Conservation (phyloP, 1,140 invertebrate genomes). For the Colletes gigas region DNA sequence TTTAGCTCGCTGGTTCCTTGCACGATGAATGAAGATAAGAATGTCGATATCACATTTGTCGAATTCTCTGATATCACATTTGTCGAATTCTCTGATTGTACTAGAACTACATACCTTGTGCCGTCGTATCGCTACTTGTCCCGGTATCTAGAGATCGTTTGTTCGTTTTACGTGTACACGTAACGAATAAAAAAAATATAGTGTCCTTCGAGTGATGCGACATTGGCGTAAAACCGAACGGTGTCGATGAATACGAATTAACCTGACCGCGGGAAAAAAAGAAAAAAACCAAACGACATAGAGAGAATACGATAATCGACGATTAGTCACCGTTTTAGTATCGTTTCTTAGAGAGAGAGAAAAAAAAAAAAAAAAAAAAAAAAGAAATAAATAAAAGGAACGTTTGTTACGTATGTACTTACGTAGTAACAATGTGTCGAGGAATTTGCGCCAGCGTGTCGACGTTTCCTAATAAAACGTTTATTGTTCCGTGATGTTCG, state of each 20-base stretch:
- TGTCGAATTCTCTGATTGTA: too few species aligned
- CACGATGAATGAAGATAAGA: neutral
- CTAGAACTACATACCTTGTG: too few species aligned
- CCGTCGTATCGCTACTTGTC: too few species aligned
- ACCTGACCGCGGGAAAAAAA: neutral
- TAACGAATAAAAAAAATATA: neutral
- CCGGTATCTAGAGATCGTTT: too few species aligned
- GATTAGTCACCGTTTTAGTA: neutral
- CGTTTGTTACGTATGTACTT: constrained; percentile 59
- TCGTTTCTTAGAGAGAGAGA: too few species aligned
- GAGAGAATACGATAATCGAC: neutral
- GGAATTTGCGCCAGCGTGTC: constrained; percentile 79
- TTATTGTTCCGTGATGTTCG: constrained; percentile 33
- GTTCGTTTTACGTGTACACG: neutral
- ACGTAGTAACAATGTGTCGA: constrained; percentile 72
- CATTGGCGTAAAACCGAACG: neutral
- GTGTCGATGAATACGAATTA: neutral
- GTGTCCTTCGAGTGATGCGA: neutral
- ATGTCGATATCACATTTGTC: neutral
- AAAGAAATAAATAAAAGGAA: neutral
- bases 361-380: neutral
- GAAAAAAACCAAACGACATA: neutral
- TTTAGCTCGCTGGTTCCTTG: neutral
- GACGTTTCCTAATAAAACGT: constrained; percentile 53
- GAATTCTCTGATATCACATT: too few species aligned